Evolutionary conservation across 1,140 invertebrate species (phyloP).

Genomic region (Diachasma alloeum): DNA sequence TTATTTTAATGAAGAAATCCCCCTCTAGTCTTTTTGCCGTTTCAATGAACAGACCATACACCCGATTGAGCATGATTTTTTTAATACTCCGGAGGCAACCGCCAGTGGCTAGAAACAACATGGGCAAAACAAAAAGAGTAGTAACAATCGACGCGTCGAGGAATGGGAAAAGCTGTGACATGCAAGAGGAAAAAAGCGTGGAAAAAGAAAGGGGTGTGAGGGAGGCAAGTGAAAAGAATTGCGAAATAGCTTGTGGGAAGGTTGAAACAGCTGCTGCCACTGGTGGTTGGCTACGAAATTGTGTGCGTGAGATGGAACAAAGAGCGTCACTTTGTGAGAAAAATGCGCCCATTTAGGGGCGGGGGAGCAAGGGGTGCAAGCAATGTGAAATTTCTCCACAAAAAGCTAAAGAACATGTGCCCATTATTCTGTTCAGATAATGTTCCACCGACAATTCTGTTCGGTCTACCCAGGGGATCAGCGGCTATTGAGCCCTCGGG

Average conservation of each 20-base stretch:
- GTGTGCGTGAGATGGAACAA: constrained; percentile 28
- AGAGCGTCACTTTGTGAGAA: constrained; percentile 10
- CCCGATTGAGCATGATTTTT: neutral
- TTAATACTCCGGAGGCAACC: neutral
- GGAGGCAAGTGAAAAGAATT: constrained; percentile 25
- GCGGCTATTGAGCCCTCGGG: constrained; percentile 81
- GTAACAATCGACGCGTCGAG: neutral
- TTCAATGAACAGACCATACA: neutral
- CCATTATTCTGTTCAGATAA: constrained; percentile 69
- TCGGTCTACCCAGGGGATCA: constrained; percentile 80
- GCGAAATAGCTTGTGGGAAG: constrained; percentile 18
- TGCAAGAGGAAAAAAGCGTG: neutral
- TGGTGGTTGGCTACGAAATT: constrained; percentile 20
- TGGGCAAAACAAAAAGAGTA: neutral
- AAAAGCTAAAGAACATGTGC: neutral
- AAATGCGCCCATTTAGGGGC: neutral
- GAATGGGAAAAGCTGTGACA: constrained; percentile 10
- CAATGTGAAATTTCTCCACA: neutral
- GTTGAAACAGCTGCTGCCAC: constrained; percentile 14
- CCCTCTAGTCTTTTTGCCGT: neutral
- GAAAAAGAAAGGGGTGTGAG: neutral
- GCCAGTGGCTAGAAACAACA: neutral
- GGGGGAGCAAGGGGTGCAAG: neutral
- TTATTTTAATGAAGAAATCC: constrained; percentile 6
- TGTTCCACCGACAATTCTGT: constrained; percentile 83